Conservation (phyloP, 2,113 vertebrate genomes). For the Chlorodrepanis virens region DNA sequence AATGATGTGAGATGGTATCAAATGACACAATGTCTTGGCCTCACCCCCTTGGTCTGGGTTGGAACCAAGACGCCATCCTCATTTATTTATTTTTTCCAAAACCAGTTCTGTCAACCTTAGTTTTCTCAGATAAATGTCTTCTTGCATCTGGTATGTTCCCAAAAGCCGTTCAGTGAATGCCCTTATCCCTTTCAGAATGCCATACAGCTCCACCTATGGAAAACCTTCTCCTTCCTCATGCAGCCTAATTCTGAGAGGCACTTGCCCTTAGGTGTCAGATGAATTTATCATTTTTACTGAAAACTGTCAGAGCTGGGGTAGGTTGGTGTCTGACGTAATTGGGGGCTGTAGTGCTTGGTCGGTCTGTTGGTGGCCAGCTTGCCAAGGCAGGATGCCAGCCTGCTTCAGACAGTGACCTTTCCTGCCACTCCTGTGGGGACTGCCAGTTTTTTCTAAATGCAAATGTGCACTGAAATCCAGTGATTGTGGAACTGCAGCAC, state of each 20-base stretch:
- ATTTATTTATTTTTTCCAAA: neutral
- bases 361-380: neutral
- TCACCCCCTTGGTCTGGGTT: neutral
- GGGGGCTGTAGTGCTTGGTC: neutral
- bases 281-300: neutral
- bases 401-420: neutral
- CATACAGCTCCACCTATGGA: neutral
- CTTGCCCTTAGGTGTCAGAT: neutral
- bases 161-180: neutral
- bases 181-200: neutral
- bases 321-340: accelerated
- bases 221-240: neutral
- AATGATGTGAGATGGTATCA: neutral
- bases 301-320: neutral
- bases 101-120: neutral
- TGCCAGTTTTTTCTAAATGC: neutral
- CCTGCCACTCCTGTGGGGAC: neutral
- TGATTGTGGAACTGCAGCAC: neutral
- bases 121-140: neutral
- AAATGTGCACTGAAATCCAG: neutral
- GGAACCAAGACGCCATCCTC: neutral
- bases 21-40: neutral
- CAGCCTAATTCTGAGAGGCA: neutral
- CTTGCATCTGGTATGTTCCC: neutral
- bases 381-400: neutral